A percentile compares a stretch with the other conserved stretches of the same genome.
These are phyloP conservation scores for Erebia epiphron DNA, from an alignment of 2,888 invertebrate species.

Conservation along the genomic window DNA sequence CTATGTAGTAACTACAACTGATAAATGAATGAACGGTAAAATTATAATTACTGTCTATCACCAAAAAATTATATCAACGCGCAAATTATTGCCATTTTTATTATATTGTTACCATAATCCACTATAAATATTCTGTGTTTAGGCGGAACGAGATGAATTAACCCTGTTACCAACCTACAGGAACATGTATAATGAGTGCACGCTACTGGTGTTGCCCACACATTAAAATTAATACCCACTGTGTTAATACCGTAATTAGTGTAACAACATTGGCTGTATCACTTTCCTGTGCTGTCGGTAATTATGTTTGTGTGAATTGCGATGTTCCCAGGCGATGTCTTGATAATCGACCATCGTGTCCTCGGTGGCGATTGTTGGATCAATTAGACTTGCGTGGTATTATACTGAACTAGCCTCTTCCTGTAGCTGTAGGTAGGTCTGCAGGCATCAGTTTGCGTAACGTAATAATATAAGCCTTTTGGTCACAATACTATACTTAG, in stretches of 20 bases:
- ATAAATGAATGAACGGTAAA: too few relatives aligned
- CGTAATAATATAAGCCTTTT: not conserved
- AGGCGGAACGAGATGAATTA: too few relatives aligned
- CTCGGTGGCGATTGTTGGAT: conserved; percentile 19
- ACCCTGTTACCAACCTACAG: too few relatives aligned
- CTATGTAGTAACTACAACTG: too few relatives aligned
- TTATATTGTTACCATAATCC: too few relatives aligned
- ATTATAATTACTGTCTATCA: too few relatives aligned
- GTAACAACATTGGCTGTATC: conserved; percentile 27
- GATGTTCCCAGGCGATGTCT: conserved; percentile 43
- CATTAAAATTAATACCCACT: conserved; percentile 7
- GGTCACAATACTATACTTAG: not conserved
- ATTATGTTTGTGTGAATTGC: conserved; percentile 40
- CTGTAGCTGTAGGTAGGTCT: conserved; percentile 1
- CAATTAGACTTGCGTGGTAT: conserved; percentile 8
- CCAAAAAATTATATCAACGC: too few relatives aligned
- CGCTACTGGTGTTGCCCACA: not conserved
- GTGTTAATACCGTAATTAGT: conserved; percentile 30
- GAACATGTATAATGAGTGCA: not conserved
- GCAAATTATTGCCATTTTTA: too few relatives aligned
- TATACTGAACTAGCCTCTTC: conserved; percentile 4
- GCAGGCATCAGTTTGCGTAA: not conserved
- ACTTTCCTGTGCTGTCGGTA: conserved; percentile 31
- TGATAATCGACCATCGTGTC: conserved; percentile 30
- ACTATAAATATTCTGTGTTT: too few relatives aligned